Conservation (phyloP, 2,113 vertebrate genomes). For the Anser brachyrhynchus region DNA sequence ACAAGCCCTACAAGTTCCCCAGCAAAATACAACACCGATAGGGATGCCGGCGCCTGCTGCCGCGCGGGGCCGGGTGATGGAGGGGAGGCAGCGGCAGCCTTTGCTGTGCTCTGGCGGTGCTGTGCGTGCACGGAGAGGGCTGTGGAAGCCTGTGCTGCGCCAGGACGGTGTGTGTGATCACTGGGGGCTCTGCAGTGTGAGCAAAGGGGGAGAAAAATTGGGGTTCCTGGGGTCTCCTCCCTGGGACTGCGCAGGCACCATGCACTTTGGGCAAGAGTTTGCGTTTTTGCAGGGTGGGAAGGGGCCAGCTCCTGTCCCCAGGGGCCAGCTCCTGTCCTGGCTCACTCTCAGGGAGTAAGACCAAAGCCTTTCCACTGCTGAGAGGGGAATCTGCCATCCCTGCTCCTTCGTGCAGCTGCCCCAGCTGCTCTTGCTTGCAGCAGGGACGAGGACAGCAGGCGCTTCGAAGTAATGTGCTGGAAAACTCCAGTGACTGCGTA, state of each 20-base stretch:
- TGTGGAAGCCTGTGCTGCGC: accelerated
- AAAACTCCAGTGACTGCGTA: not conserved
- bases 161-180: not conserved
- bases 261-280: not conserved
- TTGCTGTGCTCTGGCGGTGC: not conserved
- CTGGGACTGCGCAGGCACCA: accelerated
- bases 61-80: accelerated
- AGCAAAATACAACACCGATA: not conserved
- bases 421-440: not conserved
- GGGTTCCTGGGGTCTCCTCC: not conserved
- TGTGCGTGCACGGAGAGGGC: not conserved
- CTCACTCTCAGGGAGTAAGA: not conserved
- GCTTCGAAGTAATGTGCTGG: not conserved
- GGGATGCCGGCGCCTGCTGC: not conserved
- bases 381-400: not conserved
- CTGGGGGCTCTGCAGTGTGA: not conserved
- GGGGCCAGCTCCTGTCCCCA: not conserved
- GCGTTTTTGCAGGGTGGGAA: not conserved
- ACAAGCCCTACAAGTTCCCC: conserved; percentile 51
- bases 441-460: not conserved
- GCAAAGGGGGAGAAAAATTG: accelerated
- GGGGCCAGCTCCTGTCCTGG: not conserved
- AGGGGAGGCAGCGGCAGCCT: not conserved
- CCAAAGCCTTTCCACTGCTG: not conserved
- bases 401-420: not conserved